Percentiles rank a stretch among this genome's conserved stretches.
Evolutionary conservation across 2,113 vertebrate species (phyloP).

Genomic region (Myxocyprinus asiaticus): DNA sequence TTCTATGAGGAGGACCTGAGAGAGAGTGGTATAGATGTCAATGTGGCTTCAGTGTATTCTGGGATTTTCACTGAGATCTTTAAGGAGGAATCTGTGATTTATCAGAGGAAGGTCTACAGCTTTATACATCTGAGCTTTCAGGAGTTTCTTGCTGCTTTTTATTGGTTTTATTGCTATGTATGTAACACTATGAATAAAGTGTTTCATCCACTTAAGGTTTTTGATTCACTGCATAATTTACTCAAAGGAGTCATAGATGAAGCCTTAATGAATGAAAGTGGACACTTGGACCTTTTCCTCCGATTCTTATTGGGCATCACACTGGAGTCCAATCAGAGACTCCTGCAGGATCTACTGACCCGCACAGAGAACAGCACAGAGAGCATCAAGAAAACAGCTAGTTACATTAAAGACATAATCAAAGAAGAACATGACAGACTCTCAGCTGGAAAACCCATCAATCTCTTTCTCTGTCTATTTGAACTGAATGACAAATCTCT

Average conservation of each 20-base stretch:
- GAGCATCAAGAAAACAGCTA: neutral
- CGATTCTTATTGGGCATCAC: too few relatives aligned
- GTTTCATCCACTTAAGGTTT: neutral
- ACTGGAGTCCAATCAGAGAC: too few relatives aligned
- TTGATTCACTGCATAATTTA: too few relatives aligned
- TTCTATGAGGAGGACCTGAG: too few relatives aligned
- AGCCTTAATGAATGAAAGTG: conserved; percentile 3
- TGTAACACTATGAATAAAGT: neutral
- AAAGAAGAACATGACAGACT: neutral
- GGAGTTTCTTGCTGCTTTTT: conserved; percentile 12
- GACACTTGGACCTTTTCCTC: neutral
- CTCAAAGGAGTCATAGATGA: conserved; percentile 12
- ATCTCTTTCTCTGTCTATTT: conserved; percentile 14
- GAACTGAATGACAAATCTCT: conserved; percentile 24
- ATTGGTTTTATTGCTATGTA: conserved; percentile 1
- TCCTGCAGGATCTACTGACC: too few relatives aligned
- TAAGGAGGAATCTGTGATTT: too few relatives aligned
- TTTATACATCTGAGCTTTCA: conserved; percentile 4
- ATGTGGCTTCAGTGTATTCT: too few relatives aligned
- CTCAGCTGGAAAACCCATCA: conserved; percentile 18
- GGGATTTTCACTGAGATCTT: too few relatives aligned
- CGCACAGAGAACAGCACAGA: neutral
- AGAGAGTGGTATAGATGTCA: too few relatives aligned
- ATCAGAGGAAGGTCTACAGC: too few relatives aligned
- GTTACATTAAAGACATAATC: neutral